phyloP scores from a whole-genome alignment of 2,888 invertebrate genomes.

The Lasioglossum lativentre region DNA sequence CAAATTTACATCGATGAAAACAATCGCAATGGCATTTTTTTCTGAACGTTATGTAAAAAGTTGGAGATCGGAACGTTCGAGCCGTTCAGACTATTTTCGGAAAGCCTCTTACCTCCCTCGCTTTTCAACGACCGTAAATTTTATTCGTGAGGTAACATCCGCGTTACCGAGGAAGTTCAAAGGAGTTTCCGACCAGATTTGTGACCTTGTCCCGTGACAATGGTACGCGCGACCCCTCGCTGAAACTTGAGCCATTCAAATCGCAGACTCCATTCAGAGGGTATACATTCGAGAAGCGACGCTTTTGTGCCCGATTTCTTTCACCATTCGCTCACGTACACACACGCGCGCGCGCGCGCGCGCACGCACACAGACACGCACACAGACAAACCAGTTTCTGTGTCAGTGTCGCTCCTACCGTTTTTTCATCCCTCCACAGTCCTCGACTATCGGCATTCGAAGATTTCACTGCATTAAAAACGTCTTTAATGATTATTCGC shows the following conservation, averaged over 20 bases:
- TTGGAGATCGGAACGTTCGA: slow-evolving; percentile 28
- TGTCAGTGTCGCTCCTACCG: slow-evolving; percentile 68
- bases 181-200: slow-evolving; percentile 82
- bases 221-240: slow-evolving; percentile 79
- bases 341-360: slow-evolving; percentile 61
- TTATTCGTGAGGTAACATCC: slow-evolving; percentile 64
- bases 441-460: slow-evolving; percentile 51
- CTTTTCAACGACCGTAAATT: slow-evolving; percentile 67
- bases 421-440: slow-evolving; percentile 61
- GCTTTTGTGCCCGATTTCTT: slow-evolving; percentile 80
- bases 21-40: background rate
- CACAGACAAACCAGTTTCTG: slow-evolving; percentile 63
- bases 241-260: slow-evolving; percentile 81
- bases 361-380: slow-evolving; percentile 47
- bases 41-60: background rate
- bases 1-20: background rate
- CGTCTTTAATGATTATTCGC: background rate
- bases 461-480: slow-evolving; percentile 36
- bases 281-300: slow-evolving; percentile 73
- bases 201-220: slow-evolving; percentile 83
- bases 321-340: slow-evolving; percentile 65
- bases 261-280: slow-evolving; percentile 83
- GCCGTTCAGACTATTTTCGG: slow-evolving; percentile 22
- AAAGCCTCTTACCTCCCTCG: slow-evolving; percentile 60
- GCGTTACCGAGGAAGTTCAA: slow-evolving; percentile 74